Percentiles rank a stretch among this genome's conserved stretches.
Conservation (phyloP, 2,888 invertebrate species). For the Mythimna pallens region DNA sequence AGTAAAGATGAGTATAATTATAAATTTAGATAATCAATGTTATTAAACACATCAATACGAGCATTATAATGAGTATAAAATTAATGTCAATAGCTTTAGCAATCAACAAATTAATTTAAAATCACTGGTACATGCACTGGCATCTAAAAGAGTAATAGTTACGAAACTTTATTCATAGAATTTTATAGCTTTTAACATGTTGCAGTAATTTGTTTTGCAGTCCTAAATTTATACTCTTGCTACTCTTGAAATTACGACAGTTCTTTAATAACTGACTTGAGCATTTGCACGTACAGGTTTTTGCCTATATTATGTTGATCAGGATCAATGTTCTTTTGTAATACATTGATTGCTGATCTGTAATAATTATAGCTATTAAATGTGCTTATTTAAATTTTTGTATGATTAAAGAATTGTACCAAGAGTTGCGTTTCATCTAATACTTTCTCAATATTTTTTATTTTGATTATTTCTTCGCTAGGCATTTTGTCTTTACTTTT, state of each 20-base stretch:
- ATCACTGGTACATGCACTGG: background rate
- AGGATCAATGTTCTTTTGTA: conserved; percentile 30
- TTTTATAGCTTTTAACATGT: conserved; percentile 27
- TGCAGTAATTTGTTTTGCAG: conserved; percentile 35
- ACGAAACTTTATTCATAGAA: conserved; percentile 17
- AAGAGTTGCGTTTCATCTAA: too few relatives aligned
- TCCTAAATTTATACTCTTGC: conserved; percentile 19
- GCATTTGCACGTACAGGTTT: background rate
- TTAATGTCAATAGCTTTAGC: background rate
- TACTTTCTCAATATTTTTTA: too few relatives aligned
- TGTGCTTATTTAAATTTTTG: background rate
- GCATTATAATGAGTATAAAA: background rate
- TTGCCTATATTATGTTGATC: conserved; percentile 9
- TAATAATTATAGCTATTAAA: background rate
- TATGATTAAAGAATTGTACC: too few relatives aligned
- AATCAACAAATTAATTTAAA: background rate
- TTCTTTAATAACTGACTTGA: conserved; percentile 38
- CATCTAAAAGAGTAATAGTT: conserved; percentile 2
- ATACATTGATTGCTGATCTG: background rate
- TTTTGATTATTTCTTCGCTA: too few relatives aligned
- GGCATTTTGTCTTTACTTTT: background rate
- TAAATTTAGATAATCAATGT: too few relatives aligned
- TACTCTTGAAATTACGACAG: conserved; percentile 29
- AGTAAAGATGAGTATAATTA: too few relatives aligned
- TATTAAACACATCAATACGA: background rate